phyloP scores from a whole-genome alignment of 2,888 invertebrate species.

The Caenorhabditis sinica region DNA sequence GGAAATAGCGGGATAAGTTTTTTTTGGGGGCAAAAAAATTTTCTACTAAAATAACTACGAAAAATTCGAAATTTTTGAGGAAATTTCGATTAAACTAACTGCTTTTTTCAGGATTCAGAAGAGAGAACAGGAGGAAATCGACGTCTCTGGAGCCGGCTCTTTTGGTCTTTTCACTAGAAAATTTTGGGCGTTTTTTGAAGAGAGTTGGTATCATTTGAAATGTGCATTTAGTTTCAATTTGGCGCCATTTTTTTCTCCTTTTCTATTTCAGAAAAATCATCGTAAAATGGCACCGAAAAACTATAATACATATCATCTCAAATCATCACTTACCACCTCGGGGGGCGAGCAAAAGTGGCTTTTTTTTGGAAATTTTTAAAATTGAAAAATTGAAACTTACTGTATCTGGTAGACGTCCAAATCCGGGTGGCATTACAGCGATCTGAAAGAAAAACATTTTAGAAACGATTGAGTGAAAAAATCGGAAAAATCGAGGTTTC shows the following conservation, averaged over 20 bases:
- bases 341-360: conserved; percentile 23
- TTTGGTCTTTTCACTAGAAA: conserved; percentile 66
- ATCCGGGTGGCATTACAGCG: conserved; percentile 24
- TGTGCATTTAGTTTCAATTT: conserved; percentile 7
- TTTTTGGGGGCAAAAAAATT: neutral
- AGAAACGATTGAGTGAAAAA: neutral
- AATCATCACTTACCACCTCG: conserved; percentile 67
- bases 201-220: conserved; percentile 66
- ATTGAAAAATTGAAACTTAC: conserved; percentile 34
- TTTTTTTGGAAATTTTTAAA: neutral
- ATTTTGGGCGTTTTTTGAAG: neutral
- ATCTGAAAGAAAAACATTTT: neutral
- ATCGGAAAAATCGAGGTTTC: neutral
- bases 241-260: conserved; percentile 34
- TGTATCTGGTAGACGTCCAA: neutral
- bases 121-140: neutral
- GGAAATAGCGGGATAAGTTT: conserved; percentile 32
- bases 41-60: neutral
- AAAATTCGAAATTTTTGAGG: neutral
- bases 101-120: too few relatives aligned
- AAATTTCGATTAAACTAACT: conserved; percentile 54
- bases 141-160: conserved; percentile 23
- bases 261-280: conserved; percentile 42
- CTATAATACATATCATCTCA: conserved; percentile 58
- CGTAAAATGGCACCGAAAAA: conserved; percentile 12